Evolutionary conservation across 2,113 vertebrate genomes (phyloP).

Genomic region (Osmerus mordax): DNA sequence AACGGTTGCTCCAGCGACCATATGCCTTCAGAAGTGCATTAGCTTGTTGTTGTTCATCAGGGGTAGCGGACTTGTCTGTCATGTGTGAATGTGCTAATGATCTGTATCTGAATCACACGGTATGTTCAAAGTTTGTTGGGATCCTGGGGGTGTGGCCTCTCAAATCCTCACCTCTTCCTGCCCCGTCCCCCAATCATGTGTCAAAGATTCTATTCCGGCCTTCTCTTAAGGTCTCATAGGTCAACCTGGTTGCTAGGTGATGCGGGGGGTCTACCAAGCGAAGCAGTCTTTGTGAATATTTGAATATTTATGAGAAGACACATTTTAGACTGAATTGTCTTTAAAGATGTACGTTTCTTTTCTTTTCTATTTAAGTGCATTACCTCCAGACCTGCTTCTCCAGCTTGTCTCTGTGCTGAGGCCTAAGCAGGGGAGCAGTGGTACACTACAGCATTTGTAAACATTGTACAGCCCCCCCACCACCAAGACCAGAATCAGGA

Average conservation of each 20-base stretch:
- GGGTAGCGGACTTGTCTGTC: conserved; percentile 67
- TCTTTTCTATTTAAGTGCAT: conserved; percentile 51
- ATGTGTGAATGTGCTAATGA: conserved; percentile 60
- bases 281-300: conserved; percentile 49
- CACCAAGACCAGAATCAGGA: conserved; percentile 76
- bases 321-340: conserved; percentile 75
- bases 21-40: conserved; percentile 81
- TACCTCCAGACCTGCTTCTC: conserved; percentile 74
- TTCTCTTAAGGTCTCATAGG: conserved; percentile 5
- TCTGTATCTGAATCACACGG: conserved; percentile 48
- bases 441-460: conserved; percentile 72
- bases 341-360: conserved; percentile 58
- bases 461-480: conserved; percentile 77
- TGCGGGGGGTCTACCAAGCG: neutral
- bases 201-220: conserved; percentile 6
- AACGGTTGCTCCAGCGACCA: conserved; percentile 68
- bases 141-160: conserved; percentile 16
- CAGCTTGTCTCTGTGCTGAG: conserved; percentile 68
- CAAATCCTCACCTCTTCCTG: neutral
- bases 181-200: neutral
- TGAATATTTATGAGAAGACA: conserved; percentile 56
- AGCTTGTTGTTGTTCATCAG: conserved; percentile 59
- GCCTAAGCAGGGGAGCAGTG: too few species aligned
- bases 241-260: neutral
- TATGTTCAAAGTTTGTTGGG: conserved; percentile 56